These are phyloP conservation scores for Leptopterna dolabrata DNA, from an alignment of 2,888 invertebrate genomes.

Conservation along the genomic window DNA sequence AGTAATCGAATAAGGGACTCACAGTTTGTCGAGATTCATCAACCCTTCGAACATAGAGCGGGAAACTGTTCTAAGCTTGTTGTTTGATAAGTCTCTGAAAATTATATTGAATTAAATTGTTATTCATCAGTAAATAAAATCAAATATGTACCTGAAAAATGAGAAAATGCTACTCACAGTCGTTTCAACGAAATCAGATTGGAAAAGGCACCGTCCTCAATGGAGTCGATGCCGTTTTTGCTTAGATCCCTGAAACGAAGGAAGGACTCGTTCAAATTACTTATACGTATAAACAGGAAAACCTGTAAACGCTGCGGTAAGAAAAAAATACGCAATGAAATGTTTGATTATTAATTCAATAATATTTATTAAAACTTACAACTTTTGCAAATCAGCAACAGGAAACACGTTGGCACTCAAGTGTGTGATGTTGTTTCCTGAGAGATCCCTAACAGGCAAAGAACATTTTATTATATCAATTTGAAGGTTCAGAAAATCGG, in stretches of 20 bases:
- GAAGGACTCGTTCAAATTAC: too few species aligned
- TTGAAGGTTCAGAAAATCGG: too few species aligned
- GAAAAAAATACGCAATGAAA: background rate
- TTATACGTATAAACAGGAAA: too few species aligned
- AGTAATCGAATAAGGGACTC: constrained; percentile 64
- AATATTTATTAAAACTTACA: constrained; percentile 9
- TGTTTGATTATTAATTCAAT: background rate
- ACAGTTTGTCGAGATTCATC: constrained; percentile 75
- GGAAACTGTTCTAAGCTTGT: constrained; percentile 77
- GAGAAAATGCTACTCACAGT: constrained; percentile 67
- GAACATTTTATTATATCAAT: too few species aligned
- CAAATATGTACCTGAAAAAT: too few species aligned
- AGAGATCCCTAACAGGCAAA: constrained; percentile 25
- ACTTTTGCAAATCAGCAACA: constrained; percentile 32
- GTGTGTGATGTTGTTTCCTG: constrained; percentile 37
- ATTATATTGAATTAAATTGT: background rate
- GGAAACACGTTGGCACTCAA: constrained; percentile 44
- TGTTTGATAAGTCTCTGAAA: constrained; percentile 74
- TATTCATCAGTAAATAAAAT: too few species aligned
- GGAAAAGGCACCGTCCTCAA: constrained; percentile 81
- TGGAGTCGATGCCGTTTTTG: constrained; percentile 79
- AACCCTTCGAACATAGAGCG: constrained; percentile 78
- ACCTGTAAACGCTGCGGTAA: too few species aligned
- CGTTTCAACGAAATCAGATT: constrained; percentile 78
- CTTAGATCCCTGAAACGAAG: constrained; percentile 73